phyloP scores from a whole-genome alignment of 2,888 invertebrate genomes.

The Archips crataeganus region DNA sequence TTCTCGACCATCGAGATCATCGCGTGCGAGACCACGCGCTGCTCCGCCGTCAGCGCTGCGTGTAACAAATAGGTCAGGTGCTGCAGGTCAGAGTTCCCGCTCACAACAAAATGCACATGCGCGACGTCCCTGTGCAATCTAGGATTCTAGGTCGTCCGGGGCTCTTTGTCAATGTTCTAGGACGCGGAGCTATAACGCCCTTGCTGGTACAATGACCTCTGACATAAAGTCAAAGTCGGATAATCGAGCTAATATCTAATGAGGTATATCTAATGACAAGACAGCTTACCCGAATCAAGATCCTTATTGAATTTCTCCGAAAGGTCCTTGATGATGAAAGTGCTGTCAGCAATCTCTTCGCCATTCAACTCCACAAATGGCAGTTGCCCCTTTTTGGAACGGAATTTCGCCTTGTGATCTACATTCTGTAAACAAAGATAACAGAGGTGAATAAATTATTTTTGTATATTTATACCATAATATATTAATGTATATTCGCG shows the following conservation, averaged over 20 bases:
- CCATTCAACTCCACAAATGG: slow-evolving; percentile 98
- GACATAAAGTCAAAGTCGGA: too few species aligned
- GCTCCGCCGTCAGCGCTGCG: slow-evolving; percentile 91
- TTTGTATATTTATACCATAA: too few species aligned
- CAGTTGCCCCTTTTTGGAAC: slow-evolving; percentile 96
- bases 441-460: not conserved
- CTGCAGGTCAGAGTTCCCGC: slow-evolving; percentile 40
- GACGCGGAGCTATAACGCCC: slow-evolving; percentile 18
- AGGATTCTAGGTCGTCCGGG: slow-evolving; percentile 52
- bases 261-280: slow-evolving; percentile 42
- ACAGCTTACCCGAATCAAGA: slow-evolving; percentile 88
- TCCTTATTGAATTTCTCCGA: slow-evolving; percentile 93
- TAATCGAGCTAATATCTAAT: slow-evolving; percentile 30
- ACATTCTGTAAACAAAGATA: slow-evolving; percentile 90
- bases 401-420: slow-evolving; percentile 97
- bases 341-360: slow-evolving; percentile 96
- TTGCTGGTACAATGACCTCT: slow-evolving; percentile 13
- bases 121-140: slow-evolving; percentile 55
- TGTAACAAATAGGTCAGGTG: slow-evolving; percentile 53
- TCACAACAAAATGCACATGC: slow-evolving; percentile 66
- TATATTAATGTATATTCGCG: not conserved
- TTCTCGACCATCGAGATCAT: slow-evolving; percentile 98
- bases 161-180: slow-evolving; percentile 10
- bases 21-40: slow-evolving; percentile 95
- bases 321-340: slow-evolving; percentile 95